Conservation (phyloP, 2,797 vertebrate genomes). For the Syngnathus acus region DNA sequence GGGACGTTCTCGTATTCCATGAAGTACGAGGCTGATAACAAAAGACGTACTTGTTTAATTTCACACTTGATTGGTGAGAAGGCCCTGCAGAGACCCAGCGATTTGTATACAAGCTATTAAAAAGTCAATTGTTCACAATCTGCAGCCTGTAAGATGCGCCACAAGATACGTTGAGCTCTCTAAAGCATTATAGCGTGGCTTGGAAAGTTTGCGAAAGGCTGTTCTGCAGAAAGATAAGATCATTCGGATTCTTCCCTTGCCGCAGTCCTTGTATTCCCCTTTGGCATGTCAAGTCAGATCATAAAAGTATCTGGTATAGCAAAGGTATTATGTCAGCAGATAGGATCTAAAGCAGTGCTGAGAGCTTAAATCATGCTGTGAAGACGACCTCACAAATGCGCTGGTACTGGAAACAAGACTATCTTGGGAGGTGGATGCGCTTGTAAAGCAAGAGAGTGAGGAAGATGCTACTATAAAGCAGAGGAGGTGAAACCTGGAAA, state of each 20-base stretch:
- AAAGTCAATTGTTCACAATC: background rate
- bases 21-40: no score
- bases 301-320: conserved; percentile 3
- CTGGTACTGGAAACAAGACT: conserved; percentile 1
- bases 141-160: background rate
- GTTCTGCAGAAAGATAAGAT: background rate
- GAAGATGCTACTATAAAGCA: background rate
- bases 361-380: background rate
- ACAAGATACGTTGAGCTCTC: background rate
- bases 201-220: background rate
- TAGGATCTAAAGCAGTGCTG: background rate
- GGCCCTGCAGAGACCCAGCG: background rate
- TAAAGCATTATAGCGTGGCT: background rate
- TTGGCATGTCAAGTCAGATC: background rate
- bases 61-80: background rate
- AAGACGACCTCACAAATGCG: conserved; percentile 1
- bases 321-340: conserved; percentile 6
- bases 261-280: background rate
- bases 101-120: background rate
- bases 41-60: background rate
- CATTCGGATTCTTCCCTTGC: background rate
- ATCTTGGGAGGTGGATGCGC: background rate
- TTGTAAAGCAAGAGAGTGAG: background rate
- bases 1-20: background rate
- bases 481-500: background rate